phyloP scores from a whole-genome alignment of 2,888 invertebrate genomes.

The Perizoma affinitatum region DNA sequence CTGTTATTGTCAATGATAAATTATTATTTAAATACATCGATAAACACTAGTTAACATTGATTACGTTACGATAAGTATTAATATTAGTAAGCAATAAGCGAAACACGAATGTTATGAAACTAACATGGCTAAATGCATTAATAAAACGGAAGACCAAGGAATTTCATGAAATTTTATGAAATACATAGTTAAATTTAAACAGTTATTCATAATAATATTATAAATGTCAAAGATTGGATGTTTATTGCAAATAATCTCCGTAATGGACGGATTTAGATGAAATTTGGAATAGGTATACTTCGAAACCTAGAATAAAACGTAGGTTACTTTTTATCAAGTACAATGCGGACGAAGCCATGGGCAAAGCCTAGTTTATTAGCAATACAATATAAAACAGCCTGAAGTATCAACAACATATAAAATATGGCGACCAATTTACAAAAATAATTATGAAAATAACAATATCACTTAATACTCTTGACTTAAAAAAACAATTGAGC shows the following conservation, averaged over 20 bases:
- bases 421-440: conserved; percentile 20
- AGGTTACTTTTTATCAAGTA: no score
- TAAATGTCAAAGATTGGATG: background rate
- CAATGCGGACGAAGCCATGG: no score
- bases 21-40: conserved; percentile 7
- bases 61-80: conserved; percentile 11
- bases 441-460: conserved; percentile 17
- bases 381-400: background rate
- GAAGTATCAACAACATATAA: conserved; percentile 1
- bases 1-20: conserved; percentile 33
- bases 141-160: conserved; percentile 19
- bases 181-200: background rate
- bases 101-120: background rate
- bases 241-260: no score
- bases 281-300: no score
- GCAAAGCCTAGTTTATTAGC: no score
- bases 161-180: conserved; percentile 1
- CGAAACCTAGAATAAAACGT: no score
- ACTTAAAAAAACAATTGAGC: conserved; percentile 29
- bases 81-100: conserved; percentile 7
- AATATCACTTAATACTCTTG: conserved; percentile 35
- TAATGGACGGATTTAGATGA: no score
- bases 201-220: background rate
- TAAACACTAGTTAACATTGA: conserved; percentile 22
- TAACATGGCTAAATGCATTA: conserved; percentile 25